Base-by-base conservation (phyloP, 2,888 invertebrate species). In the Yponomeuta evonymella region DNA sequence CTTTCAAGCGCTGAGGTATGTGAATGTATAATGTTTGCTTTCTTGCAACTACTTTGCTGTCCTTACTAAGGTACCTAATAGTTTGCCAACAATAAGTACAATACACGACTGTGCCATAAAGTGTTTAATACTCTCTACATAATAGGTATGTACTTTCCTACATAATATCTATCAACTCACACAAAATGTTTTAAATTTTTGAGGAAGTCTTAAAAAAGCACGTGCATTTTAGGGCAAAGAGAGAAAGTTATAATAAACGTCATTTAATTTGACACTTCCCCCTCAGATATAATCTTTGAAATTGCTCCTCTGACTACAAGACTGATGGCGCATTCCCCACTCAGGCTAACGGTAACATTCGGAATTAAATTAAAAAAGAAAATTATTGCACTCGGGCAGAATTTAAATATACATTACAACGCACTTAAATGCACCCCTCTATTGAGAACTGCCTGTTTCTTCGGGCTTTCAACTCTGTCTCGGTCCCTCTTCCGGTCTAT, bases 321-420 rank as follows among this genome's bases (percentile, higher is more conserved):
- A 64, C 69, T 69, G 69, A 71, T 69, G 29, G 70, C 48, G 66
- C 33, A 69, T 71, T 71, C 81, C 83, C 80, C 88, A 85, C 86
- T 77, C 77, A 79, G 83, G 87, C 84, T 86, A 86, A 88, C 79
- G 80, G 81, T 77, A 75, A 77, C 80, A 87, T 88, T 88, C 89
- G 83, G 90, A 90, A 92, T 90, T 92, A 92, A 93, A 92, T 92
- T 91, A 91, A 91, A 92, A 91, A 90, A 88, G 81, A 82, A 84
- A 92, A 89, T 90, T 91, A 92, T 90, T 89, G 87, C 87, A 88
- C 89, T 92, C 85, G 87, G 90, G 86, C 86, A 82, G 88, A 90
- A 92, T 92, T 92, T 92, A 91, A 92, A 92, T 92, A 89, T 83
- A 86, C 90, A 91, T 91, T 93, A 91, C 81, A 72, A 73, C 83